phyloP scores from a whole-genome alignment of 2,113 vertebrate species.

The Noctilio leporinus region DNA sequence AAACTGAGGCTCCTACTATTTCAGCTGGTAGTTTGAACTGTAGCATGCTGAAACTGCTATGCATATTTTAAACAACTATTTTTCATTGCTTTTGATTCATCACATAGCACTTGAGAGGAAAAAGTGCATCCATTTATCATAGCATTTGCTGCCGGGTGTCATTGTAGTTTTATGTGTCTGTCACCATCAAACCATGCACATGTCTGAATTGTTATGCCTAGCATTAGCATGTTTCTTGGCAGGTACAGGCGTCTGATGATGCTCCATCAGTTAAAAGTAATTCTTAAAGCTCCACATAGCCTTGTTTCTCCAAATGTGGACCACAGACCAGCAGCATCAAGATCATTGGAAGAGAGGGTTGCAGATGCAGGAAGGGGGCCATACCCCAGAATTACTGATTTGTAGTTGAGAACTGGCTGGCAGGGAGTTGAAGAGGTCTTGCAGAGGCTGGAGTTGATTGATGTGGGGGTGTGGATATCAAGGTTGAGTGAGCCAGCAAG shows the following conservation, averaged over 20 bases:
- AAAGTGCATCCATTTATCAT: neutral
- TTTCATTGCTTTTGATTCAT: neutral
- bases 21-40: neutral
- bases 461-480: neutral
- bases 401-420: neutral
- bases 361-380: neutral
- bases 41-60: neutral
- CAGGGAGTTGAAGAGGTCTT: neutral
- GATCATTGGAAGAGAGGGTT: neutral
- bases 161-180: neutral
- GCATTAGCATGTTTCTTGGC: neutral
- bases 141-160: neutral
- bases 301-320: neutral
- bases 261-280: neutral
- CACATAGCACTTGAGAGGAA: neutral
- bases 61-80: neutral
- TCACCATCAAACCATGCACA: neutral
- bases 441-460: neutral
- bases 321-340: rapidly evolving
- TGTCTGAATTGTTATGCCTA: neutral
- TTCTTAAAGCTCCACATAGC: neutral
- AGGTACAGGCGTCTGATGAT: neutral
- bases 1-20: neutral
- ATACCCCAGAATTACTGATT: neutral
- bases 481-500: too few species aligned